Base-by-base conservation (phyloP, 2,888 invertebrate species). In the Linnaemya vulpina region DNA sequence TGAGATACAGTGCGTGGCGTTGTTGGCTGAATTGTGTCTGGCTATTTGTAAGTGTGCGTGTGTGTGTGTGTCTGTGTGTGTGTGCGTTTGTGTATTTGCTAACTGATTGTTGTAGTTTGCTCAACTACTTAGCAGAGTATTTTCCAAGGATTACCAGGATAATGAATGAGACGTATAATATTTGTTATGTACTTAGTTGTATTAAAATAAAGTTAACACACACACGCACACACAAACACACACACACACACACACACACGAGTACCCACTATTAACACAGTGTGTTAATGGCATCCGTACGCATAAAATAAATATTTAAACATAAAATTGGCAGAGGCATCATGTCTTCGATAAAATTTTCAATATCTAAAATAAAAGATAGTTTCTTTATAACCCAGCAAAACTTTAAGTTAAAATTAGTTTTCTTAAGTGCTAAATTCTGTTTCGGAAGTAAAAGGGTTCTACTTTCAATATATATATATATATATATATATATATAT, bases 121-220 rank as follows among this genome's bases (percentile, higher is more conserved):
- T 84, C 74, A 84, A 84, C 77, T 84, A 84, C 84, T 84, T 84
- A 84, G 74, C 77, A 81, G 73, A 77, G 81, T 81, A 77, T 84
- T 84, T 84, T 81, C 77, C 55, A 81, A 77, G 81, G 80, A 84
- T 84, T 84, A 84, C 80, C 77, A 77, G 81, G 77, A 84, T 84
- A 84, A 84, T 84, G 77, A 74, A 78, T 84, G 81, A 77, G 70
- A 74, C 74, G 74, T 70, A 74, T 84, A 84, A 84, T 65, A 49
- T 77, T 68, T 78, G 68, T 74, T 84, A 46, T 73, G 55, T 62
- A 55, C 51, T 43, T 35, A 38, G 25, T 60, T 67, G 40, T 38
- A 40, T 58, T 49, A 55, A 35, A 75, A 17, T 22, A 53, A 53
- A 53, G 55, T 75, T 40, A 10, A n/a, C 67, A 67, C 38, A 43